A percentile compares a stretch with the other conserved stretches of the same genome.
Evolutionary conservation across 1,140 invertebrate genomes (phyloP).

Genomic region (Calosoma granatense): DNA sequence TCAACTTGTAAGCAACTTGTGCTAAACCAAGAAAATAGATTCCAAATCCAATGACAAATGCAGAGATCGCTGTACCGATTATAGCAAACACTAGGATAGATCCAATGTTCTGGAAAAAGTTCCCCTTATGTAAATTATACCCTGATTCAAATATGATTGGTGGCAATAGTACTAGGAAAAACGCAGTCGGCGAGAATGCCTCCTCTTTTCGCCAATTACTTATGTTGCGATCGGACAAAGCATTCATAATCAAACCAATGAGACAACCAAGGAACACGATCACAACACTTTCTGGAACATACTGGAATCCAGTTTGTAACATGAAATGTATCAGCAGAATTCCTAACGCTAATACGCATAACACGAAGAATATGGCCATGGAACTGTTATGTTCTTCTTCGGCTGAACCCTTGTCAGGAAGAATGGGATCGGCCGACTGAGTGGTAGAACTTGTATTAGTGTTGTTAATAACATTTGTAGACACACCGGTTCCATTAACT

Average conservation of each 20-base stretch:
- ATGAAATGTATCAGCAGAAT: constrained; percentile 91
- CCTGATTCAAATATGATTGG: constrained; percentile 99
- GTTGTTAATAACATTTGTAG: constrained; percentile 19
- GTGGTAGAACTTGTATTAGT: constrained; percentile 36
- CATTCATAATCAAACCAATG: constrained; percentile 83
- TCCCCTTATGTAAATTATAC: constrained; percentile 97
- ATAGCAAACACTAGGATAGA: constrained; percentile 93
- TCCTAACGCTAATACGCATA: constrained; percentile 84
- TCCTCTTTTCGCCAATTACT: constrained; percentile 94
- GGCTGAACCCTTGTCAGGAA: constrained; percentile 78
- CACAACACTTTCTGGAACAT: constrained; percentile 94
- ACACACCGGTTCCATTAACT: not conserved
- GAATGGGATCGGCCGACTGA: constrained; percentile 49
- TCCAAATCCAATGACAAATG: constrained; percentile 86
- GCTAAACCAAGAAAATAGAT: constrained; percentile 88
- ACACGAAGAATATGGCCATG: constrained; percentile 92
- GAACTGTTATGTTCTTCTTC: constrained; percentile 94
- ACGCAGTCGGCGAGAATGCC: constrained; percentile 93
- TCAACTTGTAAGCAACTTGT: constrained; percentile 80
- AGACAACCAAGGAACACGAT: constrained; percentile 89
- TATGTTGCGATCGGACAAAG: constrained; percentile 82
- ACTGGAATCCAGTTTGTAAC: constrained; percentile 91
- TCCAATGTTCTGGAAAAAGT: constrained; percentile 98
- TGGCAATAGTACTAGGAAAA: constrained; percentile 92
- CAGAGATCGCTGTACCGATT: constrained; percentile 91